Percentiles rank a stretch among this genome's conserved stretches.
These are phyloP conservation scores for Lasius fuliginosus DNA, from an alignment of 2,888 invertebrate genomes.

Conservation along the genomic window DNA sequence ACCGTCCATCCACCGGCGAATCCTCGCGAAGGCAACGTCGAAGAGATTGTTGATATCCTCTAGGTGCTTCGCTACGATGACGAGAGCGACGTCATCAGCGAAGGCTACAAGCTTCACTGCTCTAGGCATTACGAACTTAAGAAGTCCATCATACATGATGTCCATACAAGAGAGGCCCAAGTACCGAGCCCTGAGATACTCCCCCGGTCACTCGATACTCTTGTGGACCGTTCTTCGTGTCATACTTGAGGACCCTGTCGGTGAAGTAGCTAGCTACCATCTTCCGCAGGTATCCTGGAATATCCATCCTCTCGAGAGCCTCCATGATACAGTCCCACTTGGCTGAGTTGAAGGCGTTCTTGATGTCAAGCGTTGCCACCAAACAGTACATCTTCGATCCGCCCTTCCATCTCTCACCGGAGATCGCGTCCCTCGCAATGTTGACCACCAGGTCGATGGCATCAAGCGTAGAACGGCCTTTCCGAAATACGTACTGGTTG, in stretches of 20 bases:
- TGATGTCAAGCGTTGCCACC: background rate
- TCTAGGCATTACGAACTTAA: too few species aligned
- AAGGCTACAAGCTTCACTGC: too few species aligned
- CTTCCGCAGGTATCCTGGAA: background rate
- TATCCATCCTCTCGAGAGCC: background rate
- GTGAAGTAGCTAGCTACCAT: background rate
- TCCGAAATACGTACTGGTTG: too few species aligned
- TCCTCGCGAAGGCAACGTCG: background rate
- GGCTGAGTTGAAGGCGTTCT: background rate
- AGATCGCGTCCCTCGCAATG: background rate
- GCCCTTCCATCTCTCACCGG: background rate
- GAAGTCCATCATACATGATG: too few species aligned
- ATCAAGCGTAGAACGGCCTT: too few species aligned
- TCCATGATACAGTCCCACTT: background rate
- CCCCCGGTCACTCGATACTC: background rate
- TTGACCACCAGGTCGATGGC: background rate
- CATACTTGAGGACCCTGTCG: background rate
- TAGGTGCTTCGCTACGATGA: too few species aligned
- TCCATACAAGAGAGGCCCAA: background rate
- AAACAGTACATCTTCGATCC: background rate
- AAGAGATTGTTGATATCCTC: too few species aligned
- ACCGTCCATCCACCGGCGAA: slow-evolving; percentile 16
- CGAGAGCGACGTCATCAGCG: too few species aligned
- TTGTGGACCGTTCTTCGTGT: background rate
- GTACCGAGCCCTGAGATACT: background rate